A percentile compares a stretch with the other conserved stretches of the same genome.
phyloP scores from a whole-genome alignment of 2,797 vertebrate genomes.

The Anniella stebbinsi region DNA sequence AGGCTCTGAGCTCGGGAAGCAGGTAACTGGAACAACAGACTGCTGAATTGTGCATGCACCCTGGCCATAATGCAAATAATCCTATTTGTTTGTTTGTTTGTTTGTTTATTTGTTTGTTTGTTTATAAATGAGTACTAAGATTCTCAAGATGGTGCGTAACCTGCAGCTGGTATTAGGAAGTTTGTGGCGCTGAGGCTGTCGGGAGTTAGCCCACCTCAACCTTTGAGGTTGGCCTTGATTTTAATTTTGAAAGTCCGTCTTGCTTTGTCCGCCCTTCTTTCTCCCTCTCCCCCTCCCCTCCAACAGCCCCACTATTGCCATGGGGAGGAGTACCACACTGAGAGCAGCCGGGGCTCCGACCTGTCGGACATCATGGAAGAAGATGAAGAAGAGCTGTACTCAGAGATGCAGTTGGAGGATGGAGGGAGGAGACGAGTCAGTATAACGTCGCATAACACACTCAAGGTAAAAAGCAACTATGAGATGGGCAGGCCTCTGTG shows the following conservation, averaged over 20 bases:
- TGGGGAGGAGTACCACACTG: constrained; percentile 94
- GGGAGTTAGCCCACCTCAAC: background rate
- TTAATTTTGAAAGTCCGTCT: background rate
- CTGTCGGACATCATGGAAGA: constrained; percentile 99
- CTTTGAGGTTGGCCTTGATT: background rate
- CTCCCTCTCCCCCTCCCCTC: background rate
- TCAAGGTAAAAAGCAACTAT: constrained; percentile 88
- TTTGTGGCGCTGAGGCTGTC: background rate
- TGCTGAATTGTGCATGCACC: too few species aligned
- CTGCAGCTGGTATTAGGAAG: background rate
- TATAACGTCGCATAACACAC: constrained; percentile 90
- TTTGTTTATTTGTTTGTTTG: background rate
- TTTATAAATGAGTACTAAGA: background rate
- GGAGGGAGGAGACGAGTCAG: constrained; percentile 88
- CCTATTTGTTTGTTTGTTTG: background rate
- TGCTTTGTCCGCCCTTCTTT: background rate
- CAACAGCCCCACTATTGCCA: constrained; percentile 88
- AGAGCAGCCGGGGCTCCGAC: constrained; percentile 97
- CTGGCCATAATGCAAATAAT: background rate
- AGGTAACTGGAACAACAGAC: constrained; percentile 78
- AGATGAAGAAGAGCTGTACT: constrained; percentile 97
- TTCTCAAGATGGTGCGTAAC: background rate
- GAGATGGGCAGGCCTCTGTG: background rate
- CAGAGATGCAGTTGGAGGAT: constrained; percentile 97
- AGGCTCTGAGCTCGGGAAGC: constrained; percentile 93